A percentile compares a stretch with the other conserved stretches of the same genome.
Conservation (phyloP, 2,888 invertebrate species). For the Agriopis leucophaearia region DNA sequence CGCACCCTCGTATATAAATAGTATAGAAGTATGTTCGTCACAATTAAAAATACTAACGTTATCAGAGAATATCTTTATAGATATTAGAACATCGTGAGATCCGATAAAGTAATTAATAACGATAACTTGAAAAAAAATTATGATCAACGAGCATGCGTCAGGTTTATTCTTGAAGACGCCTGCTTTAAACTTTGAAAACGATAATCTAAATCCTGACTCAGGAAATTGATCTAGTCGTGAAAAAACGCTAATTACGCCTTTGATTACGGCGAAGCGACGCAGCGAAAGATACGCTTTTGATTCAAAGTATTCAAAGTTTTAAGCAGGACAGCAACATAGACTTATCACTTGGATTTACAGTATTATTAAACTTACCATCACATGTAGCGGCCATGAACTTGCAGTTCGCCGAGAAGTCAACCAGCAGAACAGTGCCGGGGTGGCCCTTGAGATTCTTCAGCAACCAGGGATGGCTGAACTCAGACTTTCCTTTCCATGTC, state of each 20-base stretch:
- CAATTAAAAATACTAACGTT: neutral
- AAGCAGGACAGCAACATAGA: constrained; percentile 9
- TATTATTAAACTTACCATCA: constrained; percentile 89
- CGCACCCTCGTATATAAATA: constrained; percentile 1
- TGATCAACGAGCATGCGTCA: constrained; percentile 4
- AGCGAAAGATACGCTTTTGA: neutral
- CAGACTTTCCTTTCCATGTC: constrained; percentile 81
- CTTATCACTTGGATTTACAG: neutral
- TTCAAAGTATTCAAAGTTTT: neutral
- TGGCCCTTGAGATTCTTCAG: constrained; percentile 94
- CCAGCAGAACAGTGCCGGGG: constrained; percentile 90
- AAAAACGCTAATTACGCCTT: too few species aligned
- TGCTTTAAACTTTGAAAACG: constrained; percentile 5
- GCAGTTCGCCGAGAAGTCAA: constrained; percentile 94
- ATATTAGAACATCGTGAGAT: neutral
- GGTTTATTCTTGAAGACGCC: neutral
- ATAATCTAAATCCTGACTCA: neutral
- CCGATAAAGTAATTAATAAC: neutral
- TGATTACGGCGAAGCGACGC: too few species aligned
- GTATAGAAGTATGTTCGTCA: neutral
- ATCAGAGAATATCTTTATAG: neutral
- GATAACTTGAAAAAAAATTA: neutral
- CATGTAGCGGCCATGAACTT: constrained; percentile 94
- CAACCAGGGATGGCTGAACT: constrained; percentile 92
- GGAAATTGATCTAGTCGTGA: too few species aligned